Evolutionary conservation across 2,113 vertebrate genomes (phyloP).

Genomic region (Gnathonemus longibarbis): DNA sequence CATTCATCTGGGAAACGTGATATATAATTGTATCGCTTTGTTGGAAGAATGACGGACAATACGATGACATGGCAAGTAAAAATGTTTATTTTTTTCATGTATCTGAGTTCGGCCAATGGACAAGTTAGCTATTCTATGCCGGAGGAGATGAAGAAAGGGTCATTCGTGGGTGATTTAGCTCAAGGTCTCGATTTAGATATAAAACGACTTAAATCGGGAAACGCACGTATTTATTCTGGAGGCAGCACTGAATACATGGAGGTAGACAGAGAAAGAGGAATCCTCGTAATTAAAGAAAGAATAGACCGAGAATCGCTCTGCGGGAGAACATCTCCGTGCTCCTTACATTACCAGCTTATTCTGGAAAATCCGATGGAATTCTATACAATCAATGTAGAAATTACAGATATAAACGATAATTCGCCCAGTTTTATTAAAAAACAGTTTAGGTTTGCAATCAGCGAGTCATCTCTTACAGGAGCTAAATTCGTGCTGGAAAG

Average conservation of each 20-base stretch:
- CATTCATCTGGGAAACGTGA: background rate
- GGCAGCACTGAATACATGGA: slow-evolving; percentile 55
- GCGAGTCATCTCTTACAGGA: no score
- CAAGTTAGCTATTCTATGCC: slow-evolving; percentile 61
- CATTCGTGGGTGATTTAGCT: slow-evolving; percentile 53
- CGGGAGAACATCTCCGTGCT: slow-evolving; percentile 48
- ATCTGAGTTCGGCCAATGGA: slow-evolving; percentile 5
- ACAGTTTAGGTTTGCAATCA: no score
- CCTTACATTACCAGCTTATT: slow-evolving; percentile 10
- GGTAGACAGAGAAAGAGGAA: slow-evolving; percentile 48
- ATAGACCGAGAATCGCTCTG: slow-evolving; percentile 64
- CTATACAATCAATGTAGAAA: no score
- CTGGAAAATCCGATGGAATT: no score
- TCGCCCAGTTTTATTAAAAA: slow-evolving; percentile 18
- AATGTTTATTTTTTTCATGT: slow-evolving; percentile 30
- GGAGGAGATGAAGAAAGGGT: slow-evolving; percentile 61
- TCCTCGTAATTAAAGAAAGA: slow-evolving; percentile 43
- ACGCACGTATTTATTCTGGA: slow-evolving; percentile 53
- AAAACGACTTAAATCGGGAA: slow-evolving; percentile 44
- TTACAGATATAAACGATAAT: no score
- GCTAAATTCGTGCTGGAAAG: no score
- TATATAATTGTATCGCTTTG: background rate
- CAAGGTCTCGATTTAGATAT: slow-evolving; percentile 56
- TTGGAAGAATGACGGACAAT: background rate
- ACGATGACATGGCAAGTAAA: slow-evolving; percentile 10